Evolutionary conservation across 2,113 vertebrate species (phyloP).

Genomic region (Alectura lathami): DNA sequence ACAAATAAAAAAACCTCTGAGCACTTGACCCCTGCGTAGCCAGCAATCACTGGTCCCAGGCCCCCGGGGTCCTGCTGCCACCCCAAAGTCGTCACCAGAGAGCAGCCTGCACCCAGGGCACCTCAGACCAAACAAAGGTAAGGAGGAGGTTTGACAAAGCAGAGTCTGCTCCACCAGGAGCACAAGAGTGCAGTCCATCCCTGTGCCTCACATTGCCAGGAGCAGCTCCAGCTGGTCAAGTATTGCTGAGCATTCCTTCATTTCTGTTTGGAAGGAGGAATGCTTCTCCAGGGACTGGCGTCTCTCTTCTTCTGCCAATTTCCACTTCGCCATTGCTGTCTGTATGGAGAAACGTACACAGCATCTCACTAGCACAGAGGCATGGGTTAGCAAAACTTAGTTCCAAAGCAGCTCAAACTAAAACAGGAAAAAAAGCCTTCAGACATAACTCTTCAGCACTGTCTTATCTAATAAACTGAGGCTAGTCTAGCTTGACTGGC

Average conservation of each 20-base stretch:
- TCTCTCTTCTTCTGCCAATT: conserved; percentile 38
- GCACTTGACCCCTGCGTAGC: too few relatives aligned
- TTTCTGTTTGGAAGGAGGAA: conserved; percentile 19
- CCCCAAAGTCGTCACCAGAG: too few relatives aligned
- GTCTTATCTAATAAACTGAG: not conserved
- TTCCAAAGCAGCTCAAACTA: not conserved
- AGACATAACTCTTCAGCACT: not conserved
- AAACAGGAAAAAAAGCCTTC: not conserved
- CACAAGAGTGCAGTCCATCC: not conserved
- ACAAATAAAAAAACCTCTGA: too few relatives aligned
- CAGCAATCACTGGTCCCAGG: too few relatives aligned
- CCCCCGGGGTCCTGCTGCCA: too few relatives aligned
- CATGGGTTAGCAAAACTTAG: not conserved
- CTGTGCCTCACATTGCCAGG: conserved; percentile 51
- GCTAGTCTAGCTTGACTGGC: not conserved
- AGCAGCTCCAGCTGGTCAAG: conserved; percentile 59
- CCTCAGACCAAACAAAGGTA: too few relatives aligned
- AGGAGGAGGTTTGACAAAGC: not conserved
- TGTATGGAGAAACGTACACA: not conserved
- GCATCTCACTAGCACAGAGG: not conserved
- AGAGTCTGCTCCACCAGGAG: not conserved
- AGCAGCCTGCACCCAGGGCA: too few relatives aligned
- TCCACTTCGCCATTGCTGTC: conserved; percentile 64
- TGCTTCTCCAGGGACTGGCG: conserved; percentile 62
- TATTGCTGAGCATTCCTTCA: not conserved